phyloP scores from a whole-genome alignment of 2,888 invertebrate genomes.

The Cheilosia soror region DNA sequence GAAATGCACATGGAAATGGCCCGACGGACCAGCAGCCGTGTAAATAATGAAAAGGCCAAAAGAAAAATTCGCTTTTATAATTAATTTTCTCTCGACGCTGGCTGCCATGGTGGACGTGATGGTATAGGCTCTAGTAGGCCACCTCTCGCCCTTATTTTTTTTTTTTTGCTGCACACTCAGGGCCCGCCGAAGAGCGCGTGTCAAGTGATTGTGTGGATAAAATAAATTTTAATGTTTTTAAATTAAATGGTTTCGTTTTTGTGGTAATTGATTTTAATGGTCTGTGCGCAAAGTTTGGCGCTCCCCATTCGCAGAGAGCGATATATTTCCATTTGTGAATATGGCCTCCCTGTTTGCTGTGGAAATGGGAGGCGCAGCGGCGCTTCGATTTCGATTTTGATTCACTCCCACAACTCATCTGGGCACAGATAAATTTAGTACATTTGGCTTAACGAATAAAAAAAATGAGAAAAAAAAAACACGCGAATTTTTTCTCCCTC shows the following conservation, averaged over 20 bases:
- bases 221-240: constrained; percentile 77
- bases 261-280: constrained; percentile 78
- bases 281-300: constrained; percentile 76
- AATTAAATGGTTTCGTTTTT: constrained; percentile 78
- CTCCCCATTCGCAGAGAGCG: constrained; percentile 66
- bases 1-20: constrained; percentile 73
- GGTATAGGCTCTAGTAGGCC: constrained; percentile 30
- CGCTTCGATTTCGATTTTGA: constrained; percentile 74
- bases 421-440: constrained; percentile 74
- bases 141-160: constrained; percentile 24
- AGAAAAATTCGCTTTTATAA: constrained; percentile 74
- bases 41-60: constrained; percentile 71
- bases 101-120: constrained; percentile 23
- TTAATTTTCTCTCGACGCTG: constrained; percentile 68
- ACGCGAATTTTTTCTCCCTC: constrained; percentile 66
- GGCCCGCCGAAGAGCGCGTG: constrained; percentile 70
- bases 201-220: constrained; percentile 77
- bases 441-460: constrained; percentile 71
- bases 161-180: constrained; percentile 4
- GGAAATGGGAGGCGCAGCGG: constrained; percentile 63
- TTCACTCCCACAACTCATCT: constrained; percentile 75
- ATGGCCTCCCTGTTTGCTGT: constrained; percentile 38
- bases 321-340: constrained; percentile 65
- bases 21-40: constrained; percentile 64
- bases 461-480: constrained; percentile 35